These are phyloP conservation scores for Dipodomys stephensi DNA, from an alignment of 2,113 vertebrate species.

Conservation along the genomic window DNA sequence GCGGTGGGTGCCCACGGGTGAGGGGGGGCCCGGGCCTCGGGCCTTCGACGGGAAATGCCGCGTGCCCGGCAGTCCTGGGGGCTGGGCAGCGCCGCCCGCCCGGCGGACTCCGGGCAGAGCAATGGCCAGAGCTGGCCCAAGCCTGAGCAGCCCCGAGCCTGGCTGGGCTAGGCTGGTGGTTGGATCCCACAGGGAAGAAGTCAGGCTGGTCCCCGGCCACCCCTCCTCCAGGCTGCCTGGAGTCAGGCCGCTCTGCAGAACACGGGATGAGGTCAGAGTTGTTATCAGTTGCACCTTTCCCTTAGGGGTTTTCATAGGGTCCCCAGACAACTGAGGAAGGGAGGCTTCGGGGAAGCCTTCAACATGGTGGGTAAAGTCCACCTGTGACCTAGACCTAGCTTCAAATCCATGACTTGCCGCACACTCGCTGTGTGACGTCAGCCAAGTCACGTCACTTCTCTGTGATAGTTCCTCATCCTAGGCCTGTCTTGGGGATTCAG, in stretches of 20 bases:
- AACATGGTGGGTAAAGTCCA: background rate
- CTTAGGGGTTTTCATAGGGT: background rate
- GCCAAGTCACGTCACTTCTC: conserved; percentile 5
- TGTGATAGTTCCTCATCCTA: conserved; percentile 35
- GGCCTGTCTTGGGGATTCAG: conserved; percentile 17
- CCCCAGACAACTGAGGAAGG: background rate
- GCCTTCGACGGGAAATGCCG: too few relatives aligned
- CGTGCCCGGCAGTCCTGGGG: background rate
- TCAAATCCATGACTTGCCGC: background rate
- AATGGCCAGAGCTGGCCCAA: background rate
- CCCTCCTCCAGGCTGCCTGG: background rate
- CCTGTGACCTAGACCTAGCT: conserved; percentile 2
- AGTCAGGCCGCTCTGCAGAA: background rate
- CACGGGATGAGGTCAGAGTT: background rate
- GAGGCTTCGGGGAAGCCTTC: background rate
- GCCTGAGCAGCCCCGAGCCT: background rate
- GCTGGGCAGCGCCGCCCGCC: background rate
- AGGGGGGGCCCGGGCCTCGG: too few relatives aligned
- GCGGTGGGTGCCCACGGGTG: background rate
- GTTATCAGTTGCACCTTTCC: background rate
- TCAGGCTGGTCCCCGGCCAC: background rate
- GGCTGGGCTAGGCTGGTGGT: background rate
- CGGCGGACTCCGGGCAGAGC: background rate
- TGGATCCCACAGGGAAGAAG: background rate
- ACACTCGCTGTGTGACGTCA: conserved; percentile 31